Percentiles rank a stretch among this genome's conserved stretches.
Evolutionary conservation across 92 coral and sea anemone genomes (phyloP).

Genomic region (Epizoanthus illoricatus): DNA sequence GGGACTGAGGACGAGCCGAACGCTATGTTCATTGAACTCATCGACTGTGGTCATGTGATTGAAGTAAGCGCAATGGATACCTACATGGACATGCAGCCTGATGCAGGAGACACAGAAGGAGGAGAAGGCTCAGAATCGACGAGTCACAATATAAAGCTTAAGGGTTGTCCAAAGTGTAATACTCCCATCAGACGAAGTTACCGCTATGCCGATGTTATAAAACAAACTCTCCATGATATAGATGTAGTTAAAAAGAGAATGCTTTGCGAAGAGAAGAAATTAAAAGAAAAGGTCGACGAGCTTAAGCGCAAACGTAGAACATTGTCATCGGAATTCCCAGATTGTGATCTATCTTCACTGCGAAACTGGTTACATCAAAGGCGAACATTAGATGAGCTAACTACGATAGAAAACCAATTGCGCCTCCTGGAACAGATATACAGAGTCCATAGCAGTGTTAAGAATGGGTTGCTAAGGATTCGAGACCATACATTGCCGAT

Average conservation of each 20-base stretch:
- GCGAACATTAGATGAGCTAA: slow-evolving; percentile 61
- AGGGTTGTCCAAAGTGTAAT: slow-evolving; percentile 80
- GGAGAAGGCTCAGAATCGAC: neutral
- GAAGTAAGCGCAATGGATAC: slow-evolving; percentile 78
- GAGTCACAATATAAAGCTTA: slow-evolving; percentile 51
- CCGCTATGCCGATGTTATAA: slow-evolving; percentile 84
- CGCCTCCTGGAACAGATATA: slow-evolving; percentile 60
- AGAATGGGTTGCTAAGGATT: slow-evolving; percentile 40
- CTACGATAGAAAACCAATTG: slow-evolving; percentile 61
- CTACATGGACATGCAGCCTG: slow-evolving; percentile 63
- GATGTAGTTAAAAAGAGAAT: slow-evolving; percentile 64
- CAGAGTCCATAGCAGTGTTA: slow-evolving; percentile 50
- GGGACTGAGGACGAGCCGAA: slow-evolving; percentile 72
- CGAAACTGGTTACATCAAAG: slow-evolving; percentile 53
- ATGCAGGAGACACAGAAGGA: slow-evolving; percentile 24
- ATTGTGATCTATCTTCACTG: slow-evolving; percentile 10
- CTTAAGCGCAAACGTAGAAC: slow-evolving; percentile 35
- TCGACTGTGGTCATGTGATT: slow-evolving; percentile 81
- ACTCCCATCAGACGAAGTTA: slow-evolving; percentile 76
- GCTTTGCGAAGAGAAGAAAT: slow-evolving; percentile 48
- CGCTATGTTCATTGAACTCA: slow-evolving; percentile 78
- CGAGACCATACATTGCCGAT: neutral
- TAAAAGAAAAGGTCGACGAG: slow-evolving; percentile 5
- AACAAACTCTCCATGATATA: slow-evolving; percentile 65
- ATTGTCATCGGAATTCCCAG: neutral